phyloP scores from a whole-genome alignment of 1,140 invertebrate species.

The Ceratoteleas bidentatus region DNA sequence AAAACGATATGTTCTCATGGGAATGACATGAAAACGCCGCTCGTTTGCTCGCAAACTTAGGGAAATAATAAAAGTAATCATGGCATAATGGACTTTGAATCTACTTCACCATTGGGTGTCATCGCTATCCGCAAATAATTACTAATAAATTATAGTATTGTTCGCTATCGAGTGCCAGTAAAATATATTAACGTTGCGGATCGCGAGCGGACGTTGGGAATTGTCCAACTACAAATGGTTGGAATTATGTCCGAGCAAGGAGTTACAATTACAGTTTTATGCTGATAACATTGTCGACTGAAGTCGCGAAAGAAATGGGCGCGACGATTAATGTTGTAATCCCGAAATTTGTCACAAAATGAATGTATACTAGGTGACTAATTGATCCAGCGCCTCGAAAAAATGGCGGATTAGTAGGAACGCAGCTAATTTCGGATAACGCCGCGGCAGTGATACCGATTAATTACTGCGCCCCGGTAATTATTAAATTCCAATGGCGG shows the following conservation, averaged over 20 bases:
- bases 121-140: background rate
- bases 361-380: too few relatives aligned
- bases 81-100: background rate
- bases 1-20: too few relatives aligned
- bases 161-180: background rate
- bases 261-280: background rate
- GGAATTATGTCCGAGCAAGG: background rate
- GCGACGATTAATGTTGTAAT: background rate
- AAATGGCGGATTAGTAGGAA: background rate
- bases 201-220: background rate
- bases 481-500: background rate
- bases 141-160: background rate
- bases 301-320: background rate
- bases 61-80: background rate
- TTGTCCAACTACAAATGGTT: background rate
- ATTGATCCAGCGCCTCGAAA: background rate
- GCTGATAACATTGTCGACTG: background rate
- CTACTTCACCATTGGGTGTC: background rate
- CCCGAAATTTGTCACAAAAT: too few relatives aligned
- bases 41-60: background rate
- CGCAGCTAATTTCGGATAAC: background rate
- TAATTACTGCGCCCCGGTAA: background rate
- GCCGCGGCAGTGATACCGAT: background rate
- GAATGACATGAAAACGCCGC: background rate
- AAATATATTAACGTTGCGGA: slow-evolving; percentile 1